phyloP scores from a whole-genome alignment of 2,888 invertebrate species.

The Gastracanthus pulcherrimus region DNA sequence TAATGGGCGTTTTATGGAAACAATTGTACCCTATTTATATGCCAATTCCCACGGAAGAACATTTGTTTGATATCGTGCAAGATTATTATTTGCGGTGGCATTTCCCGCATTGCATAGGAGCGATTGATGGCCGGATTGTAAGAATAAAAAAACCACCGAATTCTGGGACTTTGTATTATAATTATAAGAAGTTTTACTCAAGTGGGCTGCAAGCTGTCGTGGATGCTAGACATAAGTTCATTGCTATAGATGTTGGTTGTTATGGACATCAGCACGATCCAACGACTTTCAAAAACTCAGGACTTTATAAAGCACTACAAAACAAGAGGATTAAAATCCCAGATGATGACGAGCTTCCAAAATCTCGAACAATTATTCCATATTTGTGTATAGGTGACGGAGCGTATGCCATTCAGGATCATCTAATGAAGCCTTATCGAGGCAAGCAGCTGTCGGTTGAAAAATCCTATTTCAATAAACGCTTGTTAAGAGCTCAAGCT shows the following conservation, averaged over 20 bases:
- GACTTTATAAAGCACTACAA: constrained; percentile 22
- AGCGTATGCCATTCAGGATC: background rate
- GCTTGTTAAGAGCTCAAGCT: constrained; percentile 24
- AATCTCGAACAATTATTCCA: no score
- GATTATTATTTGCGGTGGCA: no score
- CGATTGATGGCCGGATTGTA: constrained; percentile 15
- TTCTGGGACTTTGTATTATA: constrained; percentile 17
- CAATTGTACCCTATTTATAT: constrained; percentile 34
- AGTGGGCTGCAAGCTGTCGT: constrained; percentile 38
- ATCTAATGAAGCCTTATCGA: constrained; percentile 44
- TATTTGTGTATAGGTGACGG: no score
- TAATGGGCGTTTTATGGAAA: constrained; percentile 26
- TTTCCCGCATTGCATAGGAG: constrained; percentile 45
- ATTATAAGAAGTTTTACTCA: constrained; percentile 39
- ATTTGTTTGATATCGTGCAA: constrained; percentile 36
- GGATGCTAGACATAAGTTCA: constrained; percentile 38
- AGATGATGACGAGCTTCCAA: constrained; percentile 24
- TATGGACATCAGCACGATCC: constrained; percentile 44
- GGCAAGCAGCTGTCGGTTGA: constrained; percentile 10
- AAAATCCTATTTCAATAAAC: constrained; percentile 35
- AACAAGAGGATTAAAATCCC: background rate
- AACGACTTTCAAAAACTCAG: constrained; percentile 33
- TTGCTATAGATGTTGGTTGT: constrained; percentile 48
- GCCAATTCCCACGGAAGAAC: constrained; percentile 34
- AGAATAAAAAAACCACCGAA: constrained; percentile 19